These are phyloP conservation scores for Oryzias curvinotus DNA, from an alignment of 2,113 vertebrate species.

Conservation along the genomic window DNA sequence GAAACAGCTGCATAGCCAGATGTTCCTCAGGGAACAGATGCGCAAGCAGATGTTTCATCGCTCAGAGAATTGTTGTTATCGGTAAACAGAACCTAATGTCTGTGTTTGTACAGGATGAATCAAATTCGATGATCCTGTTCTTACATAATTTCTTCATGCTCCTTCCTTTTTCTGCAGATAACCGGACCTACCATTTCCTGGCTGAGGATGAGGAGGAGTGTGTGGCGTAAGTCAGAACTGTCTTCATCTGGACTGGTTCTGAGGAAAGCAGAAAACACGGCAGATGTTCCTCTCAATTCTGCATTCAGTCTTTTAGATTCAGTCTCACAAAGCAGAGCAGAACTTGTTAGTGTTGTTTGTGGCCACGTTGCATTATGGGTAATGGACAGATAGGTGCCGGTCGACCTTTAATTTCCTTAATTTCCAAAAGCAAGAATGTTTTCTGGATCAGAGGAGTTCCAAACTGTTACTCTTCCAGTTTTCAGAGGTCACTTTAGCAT, in stretches of 20 bases:
- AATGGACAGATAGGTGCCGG: too few species aligned
- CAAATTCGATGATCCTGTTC: too few species aligned
- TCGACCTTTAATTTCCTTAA: too few species aligned
- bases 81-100: not conserved
- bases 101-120: too few species aligned
- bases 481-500: too few species aligned
- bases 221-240: constrained; percentile 58
- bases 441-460: not conserved
- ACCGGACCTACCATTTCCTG: constrained; percentile 68
- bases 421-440: too few species aligned
- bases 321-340: not conserved
- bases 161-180: constrained; percentile 42
- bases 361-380: not conserved
- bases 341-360: not conserved
- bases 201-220: constrained; percentile 66
- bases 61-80: too few species aligned
- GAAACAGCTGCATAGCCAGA: too few species aligned
- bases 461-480: not conserved
- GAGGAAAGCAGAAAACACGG: too few species aligned
- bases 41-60: too few species aligned
- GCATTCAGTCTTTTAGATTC: not conserved
- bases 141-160: not conserved
- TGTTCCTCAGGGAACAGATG: too few species aligned
- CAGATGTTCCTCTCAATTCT: too few species aligned
- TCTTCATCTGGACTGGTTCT: not conserved